Percentiles rank a stretch among this genome's conserved stretches.
These are phyloP conservation scores for Beaufortia kweichowensis DNA, from an alignment of 2,113 vertebrate species.

Conservation along the genomic window DNA sequence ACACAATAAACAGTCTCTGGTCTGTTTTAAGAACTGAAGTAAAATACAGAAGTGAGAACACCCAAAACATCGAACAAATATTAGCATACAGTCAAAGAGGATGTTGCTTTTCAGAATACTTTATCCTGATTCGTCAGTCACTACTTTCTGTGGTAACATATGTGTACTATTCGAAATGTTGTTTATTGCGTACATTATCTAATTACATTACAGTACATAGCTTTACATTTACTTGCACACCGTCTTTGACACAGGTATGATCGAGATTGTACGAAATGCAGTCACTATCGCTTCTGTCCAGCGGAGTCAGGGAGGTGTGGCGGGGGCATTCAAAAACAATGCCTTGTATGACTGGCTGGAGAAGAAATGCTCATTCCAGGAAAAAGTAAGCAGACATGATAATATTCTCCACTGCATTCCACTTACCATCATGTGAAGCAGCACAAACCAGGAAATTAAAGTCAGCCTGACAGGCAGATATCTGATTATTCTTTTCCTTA, in stretches of 20 bases:
- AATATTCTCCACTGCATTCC: not conserved
- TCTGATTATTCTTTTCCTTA: not conserved
- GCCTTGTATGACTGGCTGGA: constrained; percentile 77
- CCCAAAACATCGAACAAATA: not conserved
- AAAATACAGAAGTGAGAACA: not conserved
- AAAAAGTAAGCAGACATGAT: constrained; percentile 67
- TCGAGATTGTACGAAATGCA: constrained; percentile 76
- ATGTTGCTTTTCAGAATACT: no score
- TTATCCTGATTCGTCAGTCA: no score
- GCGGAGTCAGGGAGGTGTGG: constrained; percentile 67
- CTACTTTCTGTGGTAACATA: not conserved
- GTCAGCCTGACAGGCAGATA: not conserved
- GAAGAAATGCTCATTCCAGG: constrained; percentile 70
- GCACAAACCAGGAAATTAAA: not conserved
- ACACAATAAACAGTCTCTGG: not conserved
- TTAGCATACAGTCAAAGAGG: not conserved
- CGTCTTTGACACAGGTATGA: constrained; percentile 69
- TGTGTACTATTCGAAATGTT: no score
- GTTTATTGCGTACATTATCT: no score
- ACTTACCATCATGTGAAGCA: not conserved
- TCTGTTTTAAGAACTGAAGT: not conserved
- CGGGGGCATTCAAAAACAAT: constrained; percentile 72
- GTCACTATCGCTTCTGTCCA: constrained; percentile 75
- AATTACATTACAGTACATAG: not conserved
- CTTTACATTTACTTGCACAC: not conserved